phyloP scores from a whole-genome alignment of 2,888 invertebrate species.

The Drosophila anomalata region DNA sequence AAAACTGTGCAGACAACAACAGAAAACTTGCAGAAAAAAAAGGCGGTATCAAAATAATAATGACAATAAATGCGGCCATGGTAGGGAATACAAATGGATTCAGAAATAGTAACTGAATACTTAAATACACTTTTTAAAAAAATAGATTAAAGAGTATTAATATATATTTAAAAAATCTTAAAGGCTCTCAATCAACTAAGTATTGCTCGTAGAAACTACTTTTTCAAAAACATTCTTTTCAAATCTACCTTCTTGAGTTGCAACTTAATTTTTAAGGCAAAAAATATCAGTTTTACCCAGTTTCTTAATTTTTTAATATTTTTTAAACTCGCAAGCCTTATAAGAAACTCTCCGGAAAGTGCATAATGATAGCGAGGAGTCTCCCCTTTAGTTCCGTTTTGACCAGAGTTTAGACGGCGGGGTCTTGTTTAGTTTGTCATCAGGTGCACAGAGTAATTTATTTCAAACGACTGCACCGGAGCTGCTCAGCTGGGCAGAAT shows the following conservation, averaged over 20 bases:
- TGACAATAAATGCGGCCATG: conserved; percentile 71
- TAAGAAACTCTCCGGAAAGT: background rate
- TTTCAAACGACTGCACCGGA: conserved; percentile 74
- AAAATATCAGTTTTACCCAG: background rate
- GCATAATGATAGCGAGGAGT: background rate
- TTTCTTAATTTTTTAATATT: background rate
- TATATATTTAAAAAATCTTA: background rate
- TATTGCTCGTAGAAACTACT: too few relatives aligned
- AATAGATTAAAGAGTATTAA: background rate
- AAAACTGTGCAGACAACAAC: conserved; percentile 40
- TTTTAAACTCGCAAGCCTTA: background rate
- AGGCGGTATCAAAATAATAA: conserved; percentile 71
- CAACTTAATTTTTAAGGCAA: background rate
- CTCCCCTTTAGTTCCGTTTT: background rate
- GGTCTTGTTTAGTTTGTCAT: conserved; percentile 63
- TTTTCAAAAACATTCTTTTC: too few relatives aligned
- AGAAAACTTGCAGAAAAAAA: conserved; percentile 33
- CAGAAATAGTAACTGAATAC: conserved; percentile 9
- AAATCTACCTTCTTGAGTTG: background rate
- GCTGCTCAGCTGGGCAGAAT: conserved; percentile 36
- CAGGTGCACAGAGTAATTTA: conserved; percentile 81
- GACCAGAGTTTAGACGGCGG: conserved; percentile 24
- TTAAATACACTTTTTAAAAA: conserved; percentile 9
- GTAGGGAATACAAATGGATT: conserved; percentile 19
- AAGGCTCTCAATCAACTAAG: too few relatives aligned